Base-by-base conservation (phyloP, 2,888 invertebrate genomes). In the Trimorus sp. region DNA sequence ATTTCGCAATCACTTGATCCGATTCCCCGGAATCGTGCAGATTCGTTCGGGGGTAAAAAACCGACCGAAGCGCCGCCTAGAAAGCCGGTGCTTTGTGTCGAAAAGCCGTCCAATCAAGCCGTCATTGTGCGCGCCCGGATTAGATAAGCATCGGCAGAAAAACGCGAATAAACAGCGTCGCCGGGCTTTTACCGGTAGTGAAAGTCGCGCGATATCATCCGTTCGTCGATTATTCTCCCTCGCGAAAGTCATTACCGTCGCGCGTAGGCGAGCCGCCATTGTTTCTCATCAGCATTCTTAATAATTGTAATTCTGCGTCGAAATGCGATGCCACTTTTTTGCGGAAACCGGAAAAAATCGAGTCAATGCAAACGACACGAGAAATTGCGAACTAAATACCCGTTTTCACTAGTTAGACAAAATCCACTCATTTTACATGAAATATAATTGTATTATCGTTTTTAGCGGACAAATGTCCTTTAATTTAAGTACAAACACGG, bases 181-280 rank as follows among this genome's bases (percentile, higher is more conserved):
- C 60, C 51, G 71, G 12, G 81, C 81, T 69, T 68, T 77, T 81
- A 69, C 73, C 81, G 77, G 73, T 73, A 81, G 77, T 78, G 82
- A 82, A 82, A 82, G 82, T 82, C 51, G 12, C 70, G 71, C 42
- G 56, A 54, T 38, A 77, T 79, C 74, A 37, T 70, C 75, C 26
- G 49, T 6, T 60, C 60, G 63, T 40, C 69, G 76, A 68, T 76
- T 76, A 71, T 69, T 77, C 49, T 78, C 45, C 58, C 45, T 49
- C 49, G 68, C 77, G 69, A 77, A 76, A 73, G 73, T 68, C 62
- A 65, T 54, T 60, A 56, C 70, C 54, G 58, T 69, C 51, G 59
- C 56, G 74, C 70, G 78, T 82, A 54, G 78, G 82, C 78, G 78
- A 73, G 16, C 69, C 54, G 26, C 78, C 59, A 82, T 82, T 82